Percentiles rank a stretch among this genome's conserved stretches.
These are phyloP conservation scores for Eristalis pertinax DNA, from an alignment of 2,888 invertebrate species.

Conservation along the genomic window DNA sequence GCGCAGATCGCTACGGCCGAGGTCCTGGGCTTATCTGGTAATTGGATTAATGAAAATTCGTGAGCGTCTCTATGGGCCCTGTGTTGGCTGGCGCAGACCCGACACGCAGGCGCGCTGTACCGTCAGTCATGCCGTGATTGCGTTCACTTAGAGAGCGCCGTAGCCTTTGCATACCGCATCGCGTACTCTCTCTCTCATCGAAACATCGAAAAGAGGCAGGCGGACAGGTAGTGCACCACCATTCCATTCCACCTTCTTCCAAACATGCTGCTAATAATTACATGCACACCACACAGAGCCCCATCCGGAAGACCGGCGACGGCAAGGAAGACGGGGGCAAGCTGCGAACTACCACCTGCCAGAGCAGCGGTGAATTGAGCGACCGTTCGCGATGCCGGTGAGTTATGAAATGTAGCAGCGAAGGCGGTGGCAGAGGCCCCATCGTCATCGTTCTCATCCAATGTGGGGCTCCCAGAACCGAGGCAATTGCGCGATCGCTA, in stretches of 20 bases:
- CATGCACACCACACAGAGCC: conserved; percentile 63
- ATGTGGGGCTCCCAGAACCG: conserved; percentile 49
- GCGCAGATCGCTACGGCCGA: background rate
- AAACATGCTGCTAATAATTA: conserved; percentile 73
- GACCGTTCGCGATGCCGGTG: conserved; percentile 46
- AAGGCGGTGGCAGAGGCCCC: conserved; percentile 60
- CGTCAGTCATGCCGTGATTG: conserved; percentile 62
- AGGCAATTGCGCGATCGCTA: conserved; percentile 28
- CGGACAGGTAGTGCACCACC: conserved; percentile 71
- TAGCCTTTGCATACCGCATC: conserved; percentile 70
- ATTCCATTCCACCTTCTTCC: conserved; percentile 61
- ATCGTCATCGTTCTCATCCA: conserved; percentile 49
- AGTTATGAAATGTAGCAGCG: conserved; percentile 70
- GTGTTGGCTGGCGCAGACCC: conserved; percentile 37
- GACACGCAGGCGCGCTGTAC: conserved; percentile 26
- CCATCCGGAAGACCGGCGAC: background rate
- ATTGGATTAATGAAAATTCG: conserved; percentile 77
- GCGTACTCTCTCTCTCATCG: conserved; percentile 9
- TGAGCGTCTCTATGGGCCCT: conserved; percentile 61
- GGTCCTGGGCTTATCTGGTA: conserved; percentile 76
- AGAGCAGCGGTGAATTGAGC: conserved; percentile 43
- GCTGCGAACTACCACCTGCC: conserved; percentile 59
- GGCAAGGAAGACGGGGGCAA: background rate
- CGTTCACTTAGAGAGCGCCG: conserved; percentile 51
- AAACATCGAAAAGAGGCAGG: conserved; percentile 35